A percentile compares a stretch with the other conserved stretches of the same genome.
These are phyloP conservation scores for Hipposideros armiger DNA, from an alignment of 2,113 vertebrate species.

Conservation along the genomic window DNA sequence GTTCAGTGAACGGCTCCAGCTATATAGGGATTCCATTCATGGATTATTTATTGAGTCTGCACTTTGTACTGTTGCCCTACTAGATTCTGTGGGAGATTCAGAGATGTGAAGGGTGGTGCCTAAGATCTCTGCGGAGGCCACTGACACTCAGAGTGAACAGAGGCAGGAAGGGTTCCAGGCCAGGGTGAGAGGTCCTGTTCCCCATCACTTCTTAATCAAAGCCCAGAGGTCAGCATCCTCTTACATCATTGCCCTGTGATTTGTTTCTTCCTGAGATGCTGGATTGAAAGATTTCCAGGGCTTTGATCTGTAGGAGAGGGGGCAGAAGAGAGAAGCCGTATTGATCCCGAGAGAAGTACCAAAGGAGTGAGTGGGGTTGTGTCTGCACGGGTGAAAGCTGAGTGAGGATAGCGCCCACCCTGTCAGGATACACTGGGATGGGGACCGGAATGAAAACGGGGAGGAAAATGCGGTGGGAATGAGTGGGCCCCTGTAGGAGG, in stretches of 20 bases:
- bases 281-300: conserved; percentile 55
- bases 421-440: not conserved
- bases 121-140: not conserved
- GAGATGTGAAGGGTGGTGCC: not conserved
- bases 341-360: not conserved
- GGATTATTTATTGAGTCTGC: not conserved
- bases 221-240: not conserved
- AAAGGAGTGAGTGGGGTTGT: not conserved
- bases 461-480: conserved; percentile 79
- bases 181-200: not conserved
- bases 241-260: not conserved
- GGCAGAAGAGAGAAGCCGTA: conserved; percentile 23
- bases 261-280: conserved; percentile 54
- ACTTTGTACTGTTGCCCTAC: not conserved
- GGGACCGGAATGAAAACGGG: not conserved
- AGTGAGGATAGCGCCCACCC: not conserved
- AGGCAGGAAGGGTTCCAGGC: not conserved
- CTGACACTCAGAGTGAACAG: not conserved
- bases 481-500: conserved; percentile 70
- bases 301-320: not conserved
- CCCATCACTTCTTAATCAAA: not conserved
- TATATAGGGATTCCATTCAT: not conserved
- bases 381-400: conserved; percentile 1
- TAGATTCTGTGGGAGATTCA: not conserved
- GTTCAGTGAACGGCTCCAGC: not conserved